Evolutionary conservation across 2,797 vertebrate genomes (phyloP).

Genomic region (Leuciscus waleckii): DNA sequence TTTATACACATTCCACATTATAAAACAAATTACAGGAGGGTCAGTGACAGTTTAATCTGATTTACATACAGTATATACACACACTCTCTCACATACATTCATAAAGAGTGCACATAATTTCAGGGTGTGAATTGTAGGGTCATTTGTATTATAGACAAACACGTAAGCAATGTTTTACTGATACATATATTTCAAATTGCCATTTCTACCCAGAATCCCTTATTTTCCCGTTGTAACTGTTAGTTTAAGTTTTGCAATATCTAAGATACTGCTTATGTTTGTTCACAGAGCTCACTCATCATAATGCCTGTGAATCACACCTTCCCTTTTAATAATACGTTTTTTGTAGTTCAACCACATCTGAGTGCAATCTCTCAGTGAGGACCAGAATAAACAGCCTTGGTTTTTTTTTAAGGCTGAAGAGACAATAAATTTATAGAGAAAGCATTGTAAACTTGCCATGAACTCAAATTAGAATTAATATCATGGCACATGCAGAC

Average conservation of each 20-base stretch:
- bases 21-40: background rate
- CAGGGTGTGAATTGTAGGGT: background rate
- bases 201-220: slow-evolving; percentile 39
- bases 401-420: too few relatives aligned
- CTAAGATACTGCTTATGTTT: background rate
- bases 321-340: background rate
- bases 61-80: background rate
- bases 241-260: slow-evolving; percentile 3
- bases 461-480: background rate
- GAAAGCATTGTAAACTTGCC: background rate
- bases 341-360: background rate
- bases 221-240: background rate
- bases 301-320: slow-evolving; percentile 4
- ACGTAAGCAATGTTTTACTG: slow-evolving; percentile 17
- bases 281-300: background rate
- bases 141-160: slow-evolving; percentile 1
- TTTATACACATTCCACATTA: background rate
- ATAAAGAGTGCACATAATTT: slow-evolving; percentile 27
- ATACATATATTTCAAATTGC: slow-evolving; percentile 4
- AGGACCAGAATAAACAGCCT: background rate
- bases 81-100: background rate
- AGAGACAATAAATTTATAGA: background rate
- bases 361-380: background rate
- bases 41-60: slow-evolving; percentile 3
- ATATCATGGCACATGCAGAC: background rate